Evolutionary conservation across 2,113 vertebrate genomes (phyloP), one percentile per base, ranked within the genome.

Genomic region (Grus americana): DNA sequence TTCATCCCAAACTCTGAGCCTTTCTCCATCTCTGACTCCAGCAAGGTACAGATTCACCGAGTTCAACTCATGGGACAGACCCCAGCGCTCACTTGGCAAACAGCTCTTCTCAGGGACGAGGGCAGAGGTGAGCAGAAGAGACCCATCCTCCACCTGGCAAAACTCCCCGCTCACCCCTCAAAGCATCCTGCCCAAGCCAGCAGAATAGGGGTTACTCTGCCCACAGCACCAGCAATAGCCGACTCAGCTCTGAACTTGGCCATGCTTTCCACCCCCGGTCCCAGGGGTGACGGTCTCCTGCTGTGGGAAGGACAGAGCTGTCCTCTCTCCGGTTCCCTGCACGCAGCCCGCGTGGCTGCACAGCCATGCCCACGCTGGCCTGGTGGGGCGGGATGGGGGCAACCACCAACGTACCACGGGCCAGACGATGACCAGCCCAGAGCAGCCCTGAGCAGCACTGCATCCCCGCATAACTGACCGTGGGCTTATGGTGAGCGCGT

Each of bases 391-490:
- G 34, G 26, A 30, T 34, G 22, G 59, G 10, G 59, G 46, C 44
- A 66, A 1, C 23, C 8, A 1, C 14, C 59, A 8, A 12, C 47
- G 74, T 5, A 10, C 7, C 22, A 4, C 0, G 3, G 57, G 42
- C 18, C n/a, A 36, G 88, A 5, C 2, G 20, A 7, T 5, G 36
- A 2, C 30, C 36, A 19, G 23, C 0, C 3, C 36, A 15, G 36
- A 11, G 54, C 52, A 29, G 61, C 12, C 12, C 10, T 12, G 32
- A 22, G 50, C 3, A 1, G 21, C 71, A 11, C 27, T 3, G 12
- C 46, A 6, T 4, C 8, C 2, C 38, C 7, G 40, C 0, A 2
- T 14, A 17, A 6, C 49, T 4, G 3, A 2, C 0, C 4, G 49
- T 15, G 15, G 66, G 80, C n/a, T 61, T 0, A 3, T 1, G 8